Evolutionary conservation across 2,888 invertebrate genomes (phyloP).

Genomic region (Escarpia spicata): DNA sequence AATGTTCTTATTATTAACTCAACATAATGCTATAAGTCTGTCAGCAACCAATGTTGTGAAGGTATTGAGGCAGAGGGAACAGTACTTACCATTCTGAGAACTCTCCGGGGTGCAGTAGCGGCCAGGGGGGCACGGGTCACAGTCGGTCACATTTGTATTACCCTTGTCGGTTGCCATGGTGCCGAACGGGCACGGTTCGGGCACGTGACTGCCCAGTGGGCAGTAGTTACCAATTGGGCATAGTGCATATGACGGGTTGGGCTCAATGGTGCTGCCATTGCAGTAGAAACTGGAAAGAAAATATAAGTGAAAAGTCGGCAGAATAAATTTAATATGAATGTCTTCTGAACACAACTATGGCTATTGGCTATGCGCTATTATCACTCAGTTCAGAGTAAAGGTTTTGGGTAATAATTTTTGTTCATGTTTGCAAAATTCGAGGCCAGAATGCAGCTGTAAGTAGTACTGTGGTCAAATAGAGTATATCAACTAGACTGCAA

Average conservation of each 20-base stretch:
- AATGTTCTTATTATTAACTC: no score
- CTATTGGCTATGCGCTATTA: no score
- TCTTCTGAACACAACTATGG: no score
- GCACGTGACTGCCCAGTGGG: conserved; percentile 55
- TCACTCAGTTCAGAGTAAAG: no score
- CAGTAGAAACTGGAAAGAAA: conserved; percentile 57
- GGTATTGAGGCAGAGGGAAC: not conserved
- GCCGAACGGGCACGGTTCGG: conserved; percentile 55
- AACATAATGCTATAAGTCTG: no score
- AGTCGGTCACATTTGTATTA: conserved; percentile 55
- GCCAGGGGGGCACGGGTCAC: conserved; percentile 57
- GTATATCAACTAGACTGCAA: no score
- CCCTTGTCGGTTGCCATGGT: conserved; percentile 57
- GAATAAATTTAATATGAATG: not conserved
- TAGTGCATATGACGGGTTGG: conserved; percentile 51
- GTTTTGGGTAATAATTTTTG: no score
- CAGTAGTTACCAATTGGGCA: conserved; percentile 64
- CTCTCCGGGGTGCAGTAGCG: conserved; percentile 57
- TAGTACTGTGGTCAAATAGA: no score
- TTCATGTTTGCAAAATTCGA: no score
- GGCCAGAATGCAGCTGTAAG: no score
- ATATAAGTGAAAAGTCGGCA: conserved; percentile 14
- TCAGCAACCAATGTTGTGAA: not conserved
- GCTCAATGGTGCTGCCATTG: conserved; percentile 56
- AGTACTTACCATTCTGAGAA: conserved; percentile 52